A percentile compares a stretch with the other conserved stretches of the same genome.
Evolutionary conservation across 2,888 invertebrate species (phyloP).

Genomic region (Nephrotoma flavescens): DNA sequence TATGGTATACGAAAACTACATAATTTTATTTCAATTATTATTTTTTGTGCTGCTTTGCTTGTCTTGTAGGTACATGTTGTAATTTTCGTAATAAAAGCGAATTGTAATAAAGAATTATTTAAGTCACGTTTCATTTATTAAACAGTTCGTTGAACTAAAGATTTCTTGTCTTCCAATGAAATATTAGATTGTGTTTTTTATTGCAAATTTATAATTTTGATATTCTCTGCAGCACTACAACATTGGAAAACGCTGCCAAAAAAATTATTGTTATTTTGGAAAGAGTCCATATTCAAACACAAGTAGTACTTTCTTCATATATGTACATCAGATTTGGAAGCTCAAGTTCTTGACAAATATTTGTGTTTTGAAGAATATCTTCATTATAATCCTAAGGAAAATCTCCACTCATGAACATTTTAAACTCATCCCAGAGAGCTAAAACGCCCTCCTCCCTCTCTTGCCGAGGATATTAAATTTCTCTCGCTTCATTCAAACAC

Average conservation of each 20-base stretch:
- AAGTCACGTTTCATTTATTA: conserved; percentile 5
- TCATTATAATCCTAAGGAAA: no score
- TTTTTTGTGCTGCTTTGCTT: background rate
- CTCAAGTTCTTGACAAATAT: no score
- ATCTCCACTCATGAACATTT: no score
- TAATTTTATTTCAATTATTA: background rate
- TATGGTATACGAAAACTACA: background rate
- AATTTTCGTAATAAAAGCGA: background rate
- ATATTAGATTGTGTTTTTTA: background rate
- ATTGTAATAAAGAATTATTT: background rate
- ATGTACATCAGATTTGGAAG: no score
- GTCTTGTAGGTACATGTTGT: background rate
- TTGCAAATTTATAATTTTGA: background rate
- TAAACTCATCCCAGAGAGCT: no score
- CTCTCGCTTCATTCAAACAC: no score
- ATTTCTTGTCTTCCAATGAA: background rate
- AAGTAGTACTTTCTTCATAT: no score
- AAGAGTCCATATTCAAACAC: no score
- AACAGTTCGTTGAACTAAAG: conserved; percentile 1
- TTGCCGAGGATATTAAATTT: no score
- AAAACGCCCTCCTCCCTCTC: no score
- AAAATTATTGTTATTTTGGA: no score
- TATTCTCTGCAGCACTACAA: background rate
- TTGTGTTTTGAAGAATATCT: no score
- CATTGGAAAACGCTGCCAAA: background rate